phyloP scores from a whole-genome alignment of 2,888 invertebrate genomes.

The Sipunculus nudus region DNA sequence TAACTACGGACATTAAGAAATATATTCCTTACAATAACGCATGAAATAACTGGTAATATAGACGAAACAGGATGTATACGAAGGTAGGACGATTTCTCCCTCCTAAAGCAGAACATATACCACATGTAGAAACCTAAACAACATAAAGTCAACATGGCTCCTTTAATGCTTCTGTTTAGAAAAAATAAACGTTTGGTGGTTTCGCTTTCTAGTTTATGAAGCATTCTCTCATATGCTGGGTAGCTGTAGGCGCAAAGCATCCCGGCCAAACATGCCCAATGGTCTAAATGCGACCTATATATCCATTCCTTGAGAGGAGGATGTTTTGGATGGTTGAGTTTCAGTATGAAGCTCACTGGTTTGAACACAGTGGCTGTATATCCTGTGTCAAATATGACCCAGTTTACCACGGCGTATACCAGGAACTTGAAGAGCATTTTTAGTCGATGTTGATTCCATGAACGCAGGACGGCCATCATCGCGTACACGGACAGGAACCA shows the following conservation, averaged over 20 bases:
- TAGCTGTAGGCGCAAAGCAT: constrained; percentile 6
- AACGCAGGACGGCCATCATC: constrained; percentile 45
- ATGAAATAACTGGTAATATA: constrained; percentile 44
- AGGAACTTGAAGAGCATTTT: constrained; percentile 49
- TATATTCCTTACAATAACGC: constrained; percentile 47
- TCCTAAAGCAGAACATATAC: constrained; percentile 40
- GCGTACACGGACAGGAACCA: constrained; percentile 54
- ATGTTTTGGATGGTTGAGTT: constrained; percentile 35
- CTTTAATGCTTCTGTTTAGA: too few species aligned
- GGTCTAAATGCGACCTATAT: constrained; percentile 1
- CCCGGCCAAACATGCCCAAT: constrained; percentile 24
- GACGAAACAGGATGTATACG: constrained; percentile 48
- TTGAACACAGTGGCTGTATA: constrained; percentile 40
- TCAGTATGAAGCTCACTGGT: constrained; percentile 45
- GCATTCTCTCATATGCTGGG: too few species aligned
- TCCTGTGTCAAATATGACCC: constrained; percentile 49
- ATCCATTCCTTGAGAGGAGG: background rate
- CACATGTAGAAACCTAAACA: constrained; percentile 34
- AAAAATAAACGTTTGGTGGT: too few species aligned
- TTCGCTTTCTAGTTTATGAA: too few species aligned
- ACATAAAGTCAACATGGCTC: too few species aligned
- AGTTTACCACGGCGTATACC: constrained; percentile 44
- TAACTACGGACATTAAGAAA: constrained; percentile 43
- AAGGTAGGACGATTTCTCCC: constrained; percentile 48
- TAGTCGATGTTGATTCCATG: constrained; percentile 46